phyloP scores from a whole-genome alignment of 2,797 vertebrate species.

The Lacerta viridis region DNA sequence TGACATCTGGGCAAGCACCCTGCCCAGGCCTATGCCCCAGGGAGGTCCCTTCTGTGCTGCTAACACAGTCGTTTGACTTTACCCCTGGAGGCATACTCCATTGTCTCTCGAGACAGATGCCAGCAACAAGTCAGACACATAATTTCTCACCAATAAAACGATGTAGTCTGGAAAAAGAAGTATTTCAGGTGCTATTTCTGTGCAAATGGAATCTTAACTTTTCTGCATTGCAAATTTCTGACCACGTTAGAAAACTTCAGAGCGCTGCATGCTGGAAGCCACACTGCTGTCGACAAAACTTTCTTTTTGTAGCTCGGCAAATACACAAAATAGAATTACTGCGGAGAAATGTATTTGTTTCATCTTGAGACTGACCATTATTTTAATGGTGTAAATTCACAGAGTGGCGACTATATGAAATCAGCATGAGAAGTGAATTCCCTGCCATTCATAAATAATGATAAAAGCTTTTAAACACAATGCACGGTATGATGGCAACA shows the following conservation, averaged over 20 bases:
- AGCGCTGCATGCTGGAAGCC: background rate
- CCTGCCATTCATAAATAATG: conserved; percentile 17
- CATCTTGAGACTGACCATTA: conserved; percentile 11
- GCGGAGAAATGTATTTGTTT: conserved; percentile 8
- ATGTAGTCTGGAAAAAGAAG: background rate
- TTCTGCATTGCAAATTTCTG: background rate
- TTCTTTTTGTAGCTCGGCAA: background rate
- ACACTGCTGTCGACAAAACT: background rate
- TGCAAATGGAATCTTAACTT: background rate
- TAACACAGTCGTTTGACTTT: too few species aligned
- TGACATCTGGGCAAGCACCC: too few species aligned
- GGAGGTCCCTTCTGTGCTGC: too few species aligned
- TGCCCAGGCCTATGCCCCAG: too few species aligned
- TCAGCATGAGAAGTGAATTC: conserved; percentile 17
- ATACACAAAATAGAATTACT: conserved; percentile 10
- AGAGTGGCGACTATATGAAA: conserved; percentile 20
- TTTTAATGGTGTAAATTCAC: background rate
- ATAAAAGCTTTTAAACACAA: conserved; percentile 35
- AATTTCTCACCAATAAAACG: background rate
- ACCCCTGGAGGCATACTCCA: too few species aligned
- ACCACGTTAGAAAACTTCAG: background rate
- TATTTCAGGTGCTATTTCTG: background rate
- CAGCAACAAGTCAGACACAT: background rate
- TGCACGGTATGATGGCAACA: background rate
- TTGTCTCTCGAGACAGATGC: too few species aligned